Percentiles rank a stretch among this genome's conserved stretches.
Evolutionary conservation across 1,140 invertebrate species (phyloP).

Genomic region (Drosophila insularis): DNA sequence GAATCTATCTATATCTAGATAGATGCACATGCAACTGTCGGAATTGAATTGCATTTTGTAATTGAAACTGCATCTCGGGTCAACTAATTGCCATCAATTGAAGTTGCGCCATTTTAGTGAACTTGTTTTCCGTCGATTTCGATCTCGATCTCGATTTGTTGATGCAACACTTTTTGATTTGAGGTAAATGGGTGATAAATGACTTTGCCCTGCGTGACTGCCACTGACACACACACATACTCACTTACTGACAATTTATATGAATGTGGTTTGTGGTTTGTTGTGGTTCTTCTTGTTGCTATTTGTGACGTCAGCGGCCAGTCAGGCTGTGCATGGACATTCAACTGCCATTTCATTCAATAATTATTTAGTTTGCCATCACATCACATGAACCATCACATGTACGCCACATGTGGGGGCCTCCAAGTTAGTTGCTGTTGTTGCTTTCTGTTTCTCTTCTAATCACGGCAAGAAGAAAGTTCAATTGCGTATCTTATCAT

Average conservation of each 20-base stretch:
- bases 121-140: not conserved
- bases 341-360: slow-evolving; percentile 29
- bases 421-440: not conserved
- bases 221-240: not conserved
- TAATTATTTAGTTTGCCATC: slow-evolving; percentile 15
- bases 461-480: slow-evolving; percentile 66
- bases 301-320: slow-evolving; percentile 29
- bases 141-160: not conserved
- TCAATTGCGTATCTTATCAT: slow-evolving; percentile 76
- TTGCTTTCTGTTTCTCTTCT: slow-evolving; percentile 14
- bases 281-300: not conserved
- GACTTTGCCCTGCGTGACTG: slow-evolving; percentile 35
- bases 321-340: slow-evolving; percentile 8
- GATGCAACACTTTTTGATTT: slow-evolving; percentile 46
- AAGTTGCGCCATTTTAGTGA: slow-evolving; percentile 47
- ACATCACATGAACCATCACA: slow-evolving; percentile 35
- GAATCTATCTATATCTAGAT: not conserved
- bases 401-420: slow-evolving; percentile 47
- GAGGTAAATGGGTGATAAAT: slow-evolving; percentile 45
- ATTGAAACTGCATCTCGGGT: slow-evolving; percentile 9
- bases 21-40: not conserved
- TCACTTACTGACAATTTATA: not conserved
- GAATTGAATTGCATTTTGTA: slow-evolving; percentile 25
- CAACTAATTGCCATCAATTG: slow-evolving; percentile 60
- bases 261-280: not conserved